phyloP scores from a whole-genome alignment of 2,888 invertebrate species.

The Drosophila macrothrix region DNA sequence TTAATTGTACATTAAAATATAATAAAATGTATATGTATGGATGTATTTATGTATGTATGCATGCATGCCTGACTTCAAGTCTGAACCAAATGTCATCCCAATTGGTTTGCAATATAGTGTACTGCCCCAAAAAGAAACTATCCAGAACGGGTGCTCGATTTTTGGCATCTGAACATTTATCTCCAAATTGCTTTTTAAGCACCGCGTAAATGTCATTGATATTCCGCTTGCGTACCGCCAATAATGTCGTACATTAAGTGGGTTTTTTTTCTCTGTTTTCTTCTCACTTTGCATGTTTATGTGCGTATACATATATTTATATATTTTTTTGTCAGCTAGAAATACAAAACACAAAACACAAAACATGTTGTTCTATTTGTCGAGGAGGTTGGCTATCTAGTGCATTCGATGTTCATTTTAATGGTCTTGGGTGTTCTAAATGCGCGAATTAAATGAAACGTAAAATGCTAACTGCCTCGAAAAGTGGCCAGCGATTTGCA shows the following conservation, averaged over 20 bases:
- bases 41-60: background rate
- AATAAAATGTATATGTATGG: conserved; percentile 12
- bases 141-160: conserved; percentile 34
- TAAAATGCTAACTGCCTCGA: conserved; percentile 54
- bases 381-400: conserved; percentile 35
- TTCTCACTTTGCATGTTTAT: conserved; percentile 28
- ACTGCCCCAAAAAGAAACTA: conserved; percentile 18
- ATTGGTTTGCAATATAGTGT: conserved; percentile 41
- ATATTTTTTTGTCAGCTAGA: conserved; percentile 3
- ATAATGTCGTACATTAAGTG: conserved; percentile 75
- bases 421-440: conserved; percentile 74
- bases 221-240: conserved; percentile 61
- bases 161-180: conserved; percentile 38
- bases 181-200: conserved; percentile 69
- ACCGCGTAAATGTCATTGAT: conserved; percentile 56
- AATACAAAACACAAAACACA: conserved; percentile 15
- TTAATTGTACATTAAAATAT: conserved; percentile 58
- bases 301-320: conserved; percentile 29
- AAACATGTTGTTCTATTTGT: conserved; percentile 50
- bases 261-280: conserved; percentile 36
- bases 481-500: conserved; percentile 57
- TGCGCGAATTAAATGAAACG: conserved; percentile 68
- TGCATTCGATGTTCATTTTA: conserved; percentile 60
- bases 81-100: conserved; percentile 53
- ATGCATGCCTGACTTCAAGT: conserved; percentile 6